Base-by-base conservation (phyloP, 2,113 vertebrate genomes). In the Urocitellus parryii region DNA sequence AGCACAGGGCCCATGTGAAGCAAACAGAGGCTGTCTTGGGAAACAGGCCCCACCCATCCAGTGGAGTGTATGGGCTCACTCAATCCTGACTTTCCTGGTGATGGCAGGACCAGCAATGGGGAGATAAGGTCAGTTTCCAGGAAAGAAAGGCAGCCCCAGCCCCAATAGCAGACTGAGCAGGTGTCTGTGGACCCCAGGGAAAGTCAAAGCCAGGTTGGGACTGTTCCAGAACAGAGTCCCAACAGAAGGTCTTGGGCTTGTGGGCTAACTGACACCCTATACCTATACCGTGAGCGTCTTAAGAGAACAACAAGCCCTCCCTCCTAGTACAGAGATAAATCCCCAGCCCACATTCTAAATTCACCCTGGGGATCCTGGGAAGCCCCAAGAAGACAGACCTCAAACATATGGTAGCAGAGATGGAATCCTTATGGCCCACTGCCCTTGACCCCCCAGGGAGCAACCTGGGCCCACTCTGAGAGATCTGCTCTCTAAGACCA, bases 131-230 rank as follows among this genome's bases (percentile, higher is more conserved):
- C 32, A 3, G 2, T 63, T 12, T 53, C 22, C 5, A 25, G 12
- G 6, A 51, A 73, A 18, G 37, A 88, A 74, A 88, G 56, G 42
- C 68, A 61, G 25, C 27, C 48, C 68, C n/a, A 68, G 25, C 18
- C 32, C 24, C 70, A 9, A 48, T 32, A 93, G 16, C 53, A 34
- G 27, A 22, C 42, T 3, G 24, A 53, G 61, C 4, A 14, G 18
- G 11, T 48, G 9, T 79, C 9, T 11, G 1, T 1, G 20, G 39
- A 73, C 22, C n/a, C 17, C 14, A 0, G 1, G 17, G 8, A 18
- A 51, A 34, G 20, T 8, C 10, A 4, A 58, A 53, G 48, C 24
- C 45, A 37, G 8, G 13, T 6, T 74, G 39, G 4, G 10, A 34
- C 37, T 90, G 34, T 58, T 22, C 32, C 65, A 14, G 42, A 27